These are phyloP conservation scores for Meganola albula DNA, from an alignment of 2,888 invertebrate species.

Conservation along the genomic window DNA sequence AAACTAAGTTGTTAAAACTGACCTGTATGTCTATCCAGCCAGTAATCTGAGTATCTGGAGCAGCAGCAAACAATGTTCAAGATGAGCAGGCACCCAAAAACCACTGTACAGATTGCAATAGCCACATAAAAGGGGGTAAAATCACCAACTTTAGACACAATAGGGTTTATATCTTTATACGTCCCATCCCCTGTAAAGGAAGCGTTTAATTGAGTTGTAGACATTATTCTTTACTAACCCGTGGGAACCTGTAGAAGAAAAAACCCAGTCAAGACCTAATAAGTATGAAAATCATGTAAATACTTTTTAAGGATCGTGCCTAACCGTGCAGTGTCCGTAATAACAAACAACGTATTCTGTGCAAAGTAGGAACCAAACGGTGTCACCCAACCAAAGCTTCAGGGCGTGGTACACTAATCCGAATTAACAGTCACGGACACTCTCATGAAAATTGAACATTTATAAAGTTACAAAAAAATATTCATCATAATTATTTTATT, in stretches of 20 bases:
- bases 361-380: too few relatives aligned
- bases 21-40: slow-evolving; percentile 90
- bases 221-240: slow-evolving; percentile 50
- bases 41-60: slow-evolving; percentile 87
- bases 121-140: slow-evolving; percentile 91
- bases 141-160: slow-evolving; percentile 76
- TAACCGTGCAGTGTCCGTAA: too few relatives aligned
- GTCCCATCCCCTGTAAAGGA: slow-evolving; percentile 67
- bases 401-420: too few relatives aligned
- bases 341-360: too few relatives aligned
- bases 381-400: too few relatives aligned
- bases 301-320: too few relatives aligned
- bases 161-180: slow-evolving; percentile 53
- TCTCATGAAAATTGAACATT: too few relatives aligned
- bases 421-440: too few relatives aligned
- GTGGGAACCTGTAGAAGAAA: slow-evolving; percentile 58
- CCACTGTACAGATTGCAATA: slow-evolving; percentile 85
- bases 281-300: too few relatives aligned
- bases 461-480: too few relatives aligned
- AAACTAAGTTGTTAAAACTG: slow-evolving; percentile 29
- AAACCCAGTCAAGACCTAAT: slow-evolving; percentile 36
- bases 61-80: slow-evolving; percentile 89
- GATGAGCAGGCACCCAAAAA: slow-evolving; percentile 83
- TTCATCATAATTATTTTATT: too few relatives aligned
- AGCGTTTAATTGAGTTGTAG: slow-evolving; percentile 58